phyloP scores from a whole-genome alignment of 53 echinoderm and acorn worm species.

The Echinarachnius parma region DNA sequence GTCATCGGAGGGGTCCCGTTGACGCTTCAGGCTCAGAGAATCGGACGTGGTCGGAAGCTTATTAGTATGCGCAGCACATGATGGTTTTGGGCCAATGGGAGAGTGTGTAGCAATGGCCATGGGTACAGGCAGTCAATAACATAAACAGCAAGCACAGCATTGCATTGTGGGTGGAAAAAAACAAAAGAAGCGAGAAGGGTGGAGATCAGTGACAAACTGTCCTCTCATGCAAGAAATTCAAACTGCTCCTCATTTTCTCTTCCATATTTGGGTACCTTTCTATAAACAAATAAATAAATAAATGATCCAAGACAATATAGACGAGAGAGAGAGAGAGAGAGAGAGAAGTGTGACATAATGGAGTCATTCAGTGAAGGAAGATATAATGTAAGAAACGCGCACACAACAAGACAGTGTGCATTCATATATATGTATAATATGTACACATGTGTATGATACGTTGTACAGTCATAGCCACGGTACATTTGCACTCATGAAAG shows the following conservation, averaged over 20 bases:
- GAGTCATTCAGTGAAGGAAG: constrained; percentile 31
- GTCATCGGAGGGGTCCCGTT: constrained; percentile 90
- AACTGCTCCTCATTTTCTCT: constrained; percentile 26
- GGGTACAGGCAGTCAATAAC: constrained; percentile 99
- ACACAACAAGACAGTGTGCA: constrained; percentile 27
- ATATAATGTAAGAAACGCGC: neutral
- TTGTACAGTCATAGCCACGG: constrained; percentile 1
- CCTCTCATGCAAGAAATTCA: constrained; percentile 43
- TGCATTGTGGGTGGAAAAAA: constrained; percentile 99
- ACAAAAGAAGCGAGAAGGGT: constrained; percentile 97
- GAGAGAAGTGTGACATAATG: neutral
- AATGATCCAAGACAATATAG: no score
- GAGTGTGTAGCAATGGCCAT: constrained; percentile 86
- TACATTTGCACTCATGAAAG: constrained; percentile 14
- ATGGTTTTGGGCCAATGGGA: constrained; percentile 99
- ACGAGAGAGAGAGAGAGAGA: no score
- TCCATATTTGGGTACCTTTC: no score
- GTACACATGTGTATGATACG: no score
- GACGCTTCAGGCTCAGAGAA: constrained; percentile 95
- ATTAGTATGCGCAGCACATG: constrained; percentile 99
- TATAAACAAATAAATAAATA: no score
- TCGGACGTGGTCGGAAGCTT: constrained; percentile 99
- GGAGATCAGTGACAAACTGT: constrained; percentile 92
- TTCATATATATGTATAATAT: constrained; percentile 6
- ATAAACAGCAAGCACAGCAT: constrained; percentile 99